Evolutionary conservation across 1,140 invertebrate species (phyloP).

Genomic region (Drosophila setifemur): DNA sequence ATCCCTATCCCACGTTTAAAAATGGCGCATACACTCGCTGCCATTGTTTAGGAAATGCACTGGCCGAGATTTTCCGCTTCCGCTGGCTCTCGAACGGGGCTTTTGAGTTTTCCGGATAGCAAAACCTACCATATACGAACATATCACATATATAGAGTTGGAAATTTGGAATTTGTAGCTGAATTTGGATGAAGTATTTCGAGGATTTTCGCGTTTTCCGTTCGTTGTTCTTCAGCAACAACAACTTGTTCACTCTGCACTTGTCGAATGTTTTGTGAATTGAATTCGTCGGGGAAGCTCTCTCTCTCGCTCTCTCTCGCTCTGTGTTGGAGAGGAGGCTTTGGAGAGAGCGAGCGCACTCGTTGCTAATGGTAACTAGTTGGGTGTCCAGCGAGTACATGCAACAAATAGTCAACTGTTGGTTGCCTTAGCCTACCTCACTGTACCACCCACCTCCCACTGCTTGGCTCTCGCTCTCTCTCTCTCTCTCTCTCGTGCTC

Average conservation of each 20-base stretch:
- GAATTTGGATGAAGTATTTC: slow-evolving; percentile 22
- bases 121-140: neutral
- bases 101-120: neutral
- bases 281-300: slow-evolving; percentile 25
- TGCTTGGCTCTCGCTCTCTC: neutral
- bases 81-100: neutral
- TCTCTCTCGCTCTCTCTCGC: neutral
- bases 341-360: slow-evolving; percentile 27
- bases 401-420: slow-evolving; percentile 81
- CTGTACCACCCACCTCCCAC: slow-evolving; percentile 38
- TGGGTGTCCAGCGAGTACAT: slow-evolving; percentile 52
- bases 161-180: slow-evolving; percentile 26
- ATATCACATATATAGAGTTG: slow-evolving; percentile 20
- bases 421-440: slow-evolving; percentile 78
- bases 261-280: slow-evolving; percentile 80
- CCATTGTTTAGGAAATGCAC: slow-evolving; percentile 78
- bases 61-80: slow-evolving; percentile 39
- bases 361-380: slow-evolving; percentile 9
- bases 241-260: slow-evolving; percentile 80
- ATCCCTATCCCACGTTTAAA: slow-evolving; percentile 79
- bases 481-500: neutral
- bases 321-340: slow-evolving; percentile 10
- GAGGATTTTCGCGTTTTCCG: slow-evolving; percentile 53
- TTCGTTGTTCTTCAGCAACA: slow-evolving; percentile 76
- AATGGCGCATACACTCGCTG: slow-evolving; percentile 78